Evolutionary conservation across 2,113 vertebrate species (phyloP).

Genomic region (Thamnaconus septentrionalis): DNA sequence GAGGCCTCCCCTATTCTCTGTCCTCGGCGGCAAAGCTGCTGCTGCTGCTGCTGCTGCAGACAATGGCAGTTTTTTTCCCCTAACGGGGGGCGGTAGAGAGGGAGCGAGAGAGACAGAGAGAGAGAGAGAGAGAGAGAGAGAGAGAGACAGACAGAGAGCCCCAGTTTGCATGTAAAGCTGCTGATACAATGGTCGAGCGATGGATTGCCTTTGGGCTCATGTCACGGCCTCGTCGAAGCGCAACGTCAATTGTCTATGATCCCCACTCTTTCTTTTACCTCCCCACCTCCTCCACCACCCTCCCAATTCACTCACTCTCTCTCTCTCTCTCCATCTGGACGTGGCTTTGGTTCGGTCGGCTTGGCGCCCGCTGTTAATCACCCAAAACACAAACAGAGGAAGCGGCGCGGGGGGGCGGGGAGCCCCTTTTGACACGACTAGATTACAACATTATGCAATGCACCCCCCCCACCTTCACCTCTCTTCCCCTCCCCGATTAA

Average conservation of each 20-base stretch:
- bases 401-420: background rate
- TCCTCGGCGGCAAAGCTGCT: slow-evolving; percentile 59
- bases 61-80: slow-evolving; percentile 50
- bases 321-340: slow-evolving; percentile 30
- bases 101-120: too few relatives aligned
- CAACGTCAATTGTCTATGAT: slow-evolving; percentile 39
- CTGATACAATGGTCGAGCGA: slow-evolving; percentile 37
- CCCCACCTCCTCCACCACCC: too few relatives aligned
- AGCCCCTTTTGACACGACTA: background rate
- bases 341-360: slow-evolving; percentile 15
- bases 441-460: too few relatives aligned
- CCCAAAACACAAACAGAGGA: slow-evolving; percentile 3
- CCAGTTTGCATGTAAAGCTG: too few relatives aligned
- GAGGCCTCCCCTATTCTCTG: slow-evolving; percentile 60
- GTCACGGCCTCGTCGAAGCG: slow-evolving; percentile 37
- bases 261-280: slow-evolving; percentile 1
- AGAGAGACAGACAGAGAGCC: too few relatives aligned
- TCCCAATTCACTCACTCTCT: slow-evolving; percentile 20
- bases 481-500: too few relatives aligned
- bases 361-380: slow-evolving; percentile 16
- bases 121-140: slow-evolving; percentile 32
- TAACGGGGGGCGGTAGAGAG: slow-evolving; percentile 16
- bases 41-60: slow-evolving; percentile 40
- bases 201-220: slow-evolving; percentile 38
- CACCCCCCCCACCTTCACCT: background rate